phyloP scores from a whole-genome alignment of 2,113 vertebrate species.

The Gavialis gangeticus region DNA sequence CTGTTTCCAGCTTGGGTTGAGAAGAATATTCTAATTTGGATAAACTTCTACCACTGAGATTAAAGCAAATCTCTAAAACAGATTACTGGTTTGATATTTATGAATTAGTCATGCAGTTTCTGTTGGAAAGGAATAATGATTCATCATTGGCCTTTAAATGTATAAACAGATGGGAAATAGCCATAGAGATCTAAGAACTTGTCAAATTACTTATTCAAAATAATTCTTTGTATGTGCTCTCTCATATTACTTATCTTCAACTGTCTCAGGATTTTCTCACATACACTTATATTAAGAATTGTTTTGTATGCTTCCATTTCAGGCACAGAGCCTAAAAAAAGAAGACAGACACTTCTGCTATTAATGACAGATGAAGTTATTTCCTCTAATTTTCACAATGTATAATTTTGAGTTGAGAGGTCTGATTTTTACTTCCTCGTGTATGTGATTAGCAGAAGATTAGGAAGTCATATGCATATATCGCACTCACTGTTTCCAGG shows the following conservation, averaged over 20 bases:
- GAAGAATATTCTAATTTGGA: constrained; percentile 2
- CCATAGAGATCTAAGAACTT: background rate
- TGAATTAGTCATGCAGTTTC: constrained; percentile 17
- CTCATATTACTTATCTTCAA: background rate
- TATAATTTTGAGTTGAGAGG: background rate
- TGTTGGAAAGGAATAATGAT: background rate
- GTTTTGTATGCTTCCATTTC: background rate
- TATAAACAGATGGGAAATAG: background rate
- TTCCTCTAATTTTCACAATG: background rate
- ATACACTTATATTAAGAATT: background rate
- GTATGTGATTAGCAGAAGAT: background rate
- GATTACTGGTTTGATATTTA: background rate
- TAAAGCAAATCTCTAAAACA: background rate
- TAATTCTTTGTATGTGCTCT: background rate
- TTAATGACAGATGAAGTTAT: background rate
- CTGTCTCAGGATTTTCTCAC: background rate
- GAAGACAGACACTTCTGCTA: background rate
- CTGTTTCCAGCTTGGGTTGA: background rate
- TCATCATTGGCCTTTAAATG: background rate
- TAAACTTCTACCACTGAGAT: background rate
- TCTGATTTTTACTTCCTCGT: background rate
- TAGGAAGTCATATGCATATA: background rate
- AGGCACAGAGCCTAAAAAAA: background rate
- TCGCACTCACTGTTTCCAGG: background rate
- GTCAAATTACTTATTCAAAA: background rate